These are phyloP conservation scores for Calameuta filiformis DNA, from an alignment of 2,888 invertebrate genomes.

Conservation along the genomic window DNA sequence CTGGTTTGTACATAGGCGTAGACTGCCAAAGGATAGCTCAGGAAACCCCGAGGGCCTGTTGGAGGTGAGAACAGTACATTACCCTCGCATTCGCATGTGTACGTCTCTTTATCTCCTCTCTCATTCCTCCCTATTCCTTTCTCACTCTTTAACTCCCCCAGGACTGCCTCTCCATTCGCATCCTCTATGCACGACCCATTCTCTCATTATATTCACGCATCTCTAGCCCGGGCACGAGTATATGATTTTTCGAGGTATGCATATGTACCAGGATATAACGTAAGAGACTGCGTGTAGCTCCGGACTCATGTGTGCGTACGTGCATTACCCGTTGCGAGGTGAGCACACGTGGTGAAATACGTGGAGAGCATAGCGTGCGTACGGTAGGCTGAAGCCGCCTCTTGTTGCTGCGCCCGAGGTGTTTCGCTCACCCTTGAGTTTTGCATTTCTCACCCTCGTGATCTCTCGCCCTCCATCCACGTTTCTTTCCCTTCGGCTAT, in stretches of 20 bases:
- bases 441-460: constrained; percentile 3
- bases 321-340: background rate
- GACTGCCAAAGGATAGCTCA: constrained; percentile 39
- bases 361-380: no score
- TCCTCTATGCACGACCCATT: constrained; percentile 17
- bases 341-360: background rate
- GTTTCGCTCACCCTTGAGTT: constrained; percentile 6
- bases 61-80: constrained; percentile 57
- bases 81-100: constrained; percentile 37
- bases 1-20: constrained; percentile 23
- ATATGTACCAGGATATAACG: background rate
- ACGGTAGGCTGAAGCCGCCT: background rate
- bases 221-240: constrained; percentile 26
- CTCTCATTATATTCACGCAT: constrained; percentile 42
- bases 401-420: background rate
- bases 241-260: constrained; percentile 13
- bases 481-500: no score
- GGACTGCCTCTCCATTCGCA: constrained; percentile 3
- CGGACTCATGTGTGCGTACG: background rate
- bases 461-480: background rate
- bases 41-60: constrained; percentile 51
- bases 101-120: constrained; percentile 29
- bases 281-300: no score
- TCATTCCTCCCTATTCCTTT: constrained; percentile 7
- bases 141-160: background rate